Evolutionary conservation across 2,797 vertebrate species (phyloP).

Genomic region (Xiphophorus birchmanni): DNA sequence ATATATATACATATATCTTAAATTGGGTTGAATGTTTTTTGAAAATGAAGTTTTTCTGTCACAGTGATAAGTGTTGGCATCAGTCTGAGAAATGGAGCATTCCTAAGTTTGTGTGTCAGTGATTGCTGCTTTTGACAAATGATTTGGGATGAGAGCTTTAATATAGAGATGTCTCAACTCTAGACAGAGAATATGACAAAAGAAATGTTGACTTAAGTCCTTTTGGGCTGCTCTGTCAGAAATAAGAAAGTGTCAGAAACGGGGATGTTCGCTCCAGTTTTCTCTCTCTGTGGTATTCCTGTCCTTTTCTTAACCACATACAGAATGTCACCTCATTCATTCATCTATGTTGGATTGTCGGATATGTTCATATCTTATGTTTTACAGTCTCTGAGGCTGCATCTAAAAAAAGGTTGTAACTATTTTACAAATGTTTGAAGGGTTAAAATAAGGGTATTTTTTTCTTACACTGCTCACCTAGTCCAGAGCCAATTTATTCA

Average conservation of each 20-base stretch:
- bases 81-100: neutral
- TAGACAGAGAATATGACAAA: slow-evolving; percentile 22
- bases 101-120: slow-evolving; percentile 14
- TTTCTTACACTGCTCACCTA: slow-evolving; percentile 14
- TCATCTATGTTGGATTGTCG: neutral
- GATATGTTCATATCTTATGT: neutral
- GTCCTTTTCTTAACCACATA: neutral
- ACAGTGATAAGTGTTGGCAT: neutral
- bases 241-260: slow-evolving; percentile 15
- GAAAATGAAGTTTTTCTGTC: slow-evolving; percentile 1
- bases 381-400: neutral
- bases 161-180: slow-evolving; percentile 12
- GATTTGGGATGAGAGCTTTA: slow-evolving; percentile 25
- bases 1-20: neutral
- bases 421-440: slow-evolving; percentile 5
- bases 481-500: slow-evolving; percentile 32
- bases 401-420: slow-evolving; percentile 13
- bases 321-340: neutral
- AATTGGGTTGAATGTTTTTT: neutral
- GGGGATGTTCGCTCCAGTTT: slow-evolving; percentile 6
- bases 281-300: neutral
- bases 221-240: slow-evolving; percentile 32
- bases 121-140: slow-evolving; percentile 37
- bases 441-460: slow-evolving; percentile 20
- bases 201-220: slow-evolving; percentile 21